phyloP scores from a whole-genome alignment of 2,113 vertebrate species.

The Anarrhichthys ocellatus region DNA sequence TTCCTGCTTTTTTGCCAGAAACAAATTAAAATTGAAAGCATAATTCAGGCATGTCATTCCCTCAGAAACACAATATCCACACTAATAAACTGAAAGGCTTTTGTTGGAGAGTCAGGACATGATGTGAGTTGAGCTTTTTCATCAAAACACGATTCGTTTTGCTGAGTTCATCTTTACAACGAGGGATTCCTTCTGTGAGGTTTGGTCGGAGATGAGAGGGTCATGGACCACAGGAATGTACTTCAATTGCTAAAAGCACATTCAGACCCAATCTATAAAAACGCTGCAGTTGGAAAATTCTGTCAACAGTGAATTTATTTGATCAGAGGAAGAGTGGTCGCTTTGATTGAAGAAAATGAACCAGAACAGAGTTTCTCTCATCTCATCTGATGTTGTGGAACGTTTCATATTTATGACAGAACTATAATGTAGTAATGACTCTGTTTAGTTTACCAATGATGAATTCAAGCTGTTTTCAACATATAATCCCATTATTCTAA shows the following conservation, averaged over 20 bases:
- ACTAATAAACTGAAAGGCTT: not conserved
- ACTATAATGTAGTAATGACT: not conserved
- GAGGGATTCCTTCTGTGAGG: slow-evolving; percentile 20
- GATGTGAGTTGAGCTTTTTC: slow-evolving; percentile 2
- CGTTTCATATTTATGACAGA: slow-evolving; percentile 1
- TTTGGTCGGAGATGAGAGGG: slow-evolving; percentile 14
- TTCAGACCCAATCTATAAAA: slow-evolving; percentile 16
- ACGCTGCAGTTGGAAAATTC: slow-evolving; percentile 28
- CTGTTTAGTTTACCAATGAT: not conserved
- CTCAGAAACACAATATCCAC: not conserved
- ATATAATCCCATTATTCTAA: not conserved
- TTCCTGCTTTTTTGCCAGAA: not conserved
- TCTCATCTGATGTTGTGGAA: not conserved
- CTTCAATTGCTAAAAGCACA: slow-evolving; percentile 4
- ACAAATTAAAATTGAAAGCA: not conserved
- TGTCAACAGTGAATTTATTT: not conserved
- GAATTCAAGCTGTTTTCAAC: not conserved
- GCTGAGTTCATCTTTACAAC: slow-evolving; percentile 10
- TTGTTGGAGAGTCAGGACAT: not conserved
- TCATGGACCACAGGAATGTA: slow-evolving; percentile 29
- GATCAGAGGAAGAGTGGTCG: slow-evolving; percentile 6
- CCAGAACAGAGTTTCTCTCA: not conserved
- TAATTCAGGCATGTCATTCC: not conserved
- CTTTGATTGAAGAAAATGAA: slow-evolving; percentile 16
- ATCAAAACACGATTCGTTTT: slow-evolving; percentile 2